Conservation (phyloP, 2,113 vertebrate species). For the Gymnogyps californianus region DNA sequence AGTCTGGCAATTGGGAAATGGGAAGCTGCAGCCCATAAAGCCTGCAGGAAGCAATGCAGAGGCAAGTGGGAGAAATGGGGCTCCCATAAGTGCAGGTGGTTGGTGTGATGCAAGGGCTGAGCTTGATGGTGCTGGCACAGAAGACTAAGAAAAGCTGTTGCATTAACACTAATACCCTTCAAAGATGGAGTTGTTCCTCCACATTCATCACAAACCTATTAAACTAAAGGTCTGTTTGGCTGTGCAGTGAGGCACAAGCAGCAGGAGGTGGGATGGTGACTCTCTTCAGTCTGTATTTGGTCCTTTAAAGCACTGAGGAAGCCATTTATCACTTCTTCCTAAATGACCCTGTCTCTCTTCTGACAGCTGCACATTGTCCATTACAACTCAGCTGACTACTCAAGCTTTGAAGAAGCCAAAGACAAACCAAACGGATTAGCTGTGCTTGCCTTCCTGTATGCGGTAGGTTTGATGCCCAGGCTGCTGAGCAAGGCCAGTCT, state of each 20-base stretch:
- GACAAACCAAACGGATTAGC: slow-evolving; percentile 82
- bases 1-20: fast-evolving
- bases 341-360: not conserved
- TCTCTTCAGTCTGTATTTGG: no score
- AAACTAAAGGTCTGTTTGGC: not conserved
- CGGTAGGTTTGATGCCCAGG: slow-evolving; percentile 61
- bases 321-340: not conserved
- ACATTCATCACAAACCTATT: not conserved
- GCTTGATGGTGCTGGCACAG: not conserved
- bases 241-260: not conserved
- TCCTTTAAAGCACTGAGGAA: not conserved
- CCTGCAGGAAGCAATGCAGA: not conserved
- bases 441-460: slow-evolving; percentile 84
- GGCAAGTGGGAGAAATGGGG: not conserved
- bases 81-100: fast-evolving
- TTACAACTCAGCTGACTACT: slow-evolving; percentile 86
- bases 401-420: slow-evolving; percentile 78
- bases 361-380: slow-evolving; percentile 89
- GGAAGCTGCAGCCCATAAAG: not conserved
- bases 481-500: not conserved
- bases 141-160: not conserved
- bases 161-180: not conserved
- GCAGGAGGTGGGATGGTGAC: not conserved
- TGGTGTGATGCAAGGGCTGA: not conserved
- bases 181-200: not conserved